These are phyloP conservation scores for Drosophila gaucha DNA, from an alignment of 2,888 invertebrate genomes.

Conservation along the genomic window DNA sequence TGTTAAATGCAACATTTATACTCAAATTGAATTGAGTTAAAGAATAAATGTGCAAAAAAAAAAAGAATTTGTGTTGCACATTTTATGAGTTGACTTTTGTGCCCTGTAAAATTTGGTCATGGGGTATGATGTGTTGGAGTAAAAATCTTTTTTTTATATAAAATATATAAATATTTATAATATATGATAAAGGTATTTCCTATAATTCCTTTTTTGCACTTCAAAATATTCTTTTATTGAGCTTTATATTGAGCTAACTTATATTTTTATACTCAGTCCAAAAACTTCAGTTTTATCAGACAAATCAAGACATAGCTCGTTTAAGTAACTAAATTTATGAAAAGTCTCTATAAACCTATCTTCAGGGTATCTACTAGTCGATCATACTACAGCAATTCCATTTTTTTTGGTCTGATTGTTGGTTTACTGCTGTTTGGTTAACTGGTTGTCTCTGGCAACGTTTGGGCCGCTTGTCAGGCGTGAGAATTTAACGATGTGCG, in stretches of 20 bases:
- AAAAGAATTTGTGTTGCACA: conserved; percentile 31
- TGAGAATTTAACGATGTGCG: conserved; percentile 72
- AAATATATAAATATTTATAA: too few relatives aligned
- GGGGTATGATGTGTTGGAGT: not conserved
- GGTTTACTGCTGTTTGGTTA: conserved; percentile 34
- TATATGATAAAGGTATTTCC: too few relatives aligned
- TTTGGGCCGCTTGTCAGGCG: conserved; percentile 55
- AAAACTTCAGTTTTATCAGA: too few relatives aligned
- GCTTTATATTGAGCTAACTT: too few relatives aligned
- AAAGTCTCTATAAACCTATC: too few relatives aligned
- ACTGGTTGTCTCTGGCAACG: conserved; percentile 47
- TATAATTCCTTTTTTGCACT: too few relatives aligned
- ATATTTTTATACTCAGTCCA: too few relatives aligned
- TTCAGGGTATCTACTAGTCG: conserved; percentile 2
- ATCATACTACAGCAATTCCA: not conserved
- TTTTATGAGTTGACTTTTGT: conserved; percentile 24
- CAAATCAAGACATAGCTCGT: too few relatives aligned
- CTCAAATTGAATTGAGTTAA: conserved; percentile 29
- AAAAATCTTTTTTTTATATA: too few relatives aligned
- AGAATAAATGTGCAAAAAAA: conserved; percentile 17
- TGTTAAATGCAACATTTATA: conserved; percentile 48
- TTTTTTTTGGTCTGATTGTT: conserved; percentile 35
- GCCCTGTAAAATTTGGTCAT: not conserved
- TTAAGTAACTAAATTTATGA: too few relatives aligned
- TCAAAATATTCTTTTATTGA: too few relatives aligned